Base-by-base conservation (phyloP, 2,797 vertebrate genomes). In the Chelidonichthys spinosus region DNA sequence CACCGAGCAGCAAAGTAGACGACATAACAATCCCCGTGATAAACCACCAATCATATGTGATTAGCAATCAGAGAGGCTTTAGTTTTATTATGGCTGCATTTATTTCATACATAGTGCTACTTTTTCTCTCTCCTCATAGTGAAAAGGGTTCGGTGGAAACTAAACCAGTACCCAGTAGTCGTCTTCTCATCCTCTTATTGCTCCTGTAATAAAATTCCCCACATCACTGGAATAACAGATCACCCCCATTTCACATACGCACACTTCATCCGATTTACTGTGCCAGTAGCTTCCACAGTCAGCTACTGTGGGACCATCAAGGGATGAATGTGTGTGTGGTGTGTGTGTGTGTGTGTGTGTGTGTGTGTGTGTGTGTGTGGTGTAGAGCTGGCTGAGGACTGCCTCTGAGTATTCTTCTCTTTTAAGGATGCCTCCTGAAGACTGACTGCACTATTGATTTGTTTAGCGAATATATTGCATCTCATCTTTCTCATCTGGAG, bases 381-480 rank as follows among this genome's bases (percentile, higher is more conserved):
- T 80, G 85, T 62, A 78, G 59, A 69, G 42, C 59, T 70, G 74
- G 37, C 79, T 58, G 54, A 85, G 82, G 83, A 78, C 76, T 85
- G 79, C 78, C 76, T 79, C 59, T 56, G 54, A 79, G 78, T 85
- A 87, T 91, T 78, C 73, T 63, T 92, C 78, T 89, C 77, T 13
- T 86, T 85, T 87, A 85, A 86, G 84, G 83, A 76, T 75, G 47
- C 65, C 81, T 86, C 77, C 74, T 85, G 62, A 47, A 88, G 64
- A 74, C 80, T 79, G 64, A 89, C 91, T 90, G 85, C 88, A 87
- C 79, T 91, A 93, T 91, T 94, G 91, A 94, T 94, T 94, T 93
- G 90, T 92, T 92, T 83, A 83, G 88, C 79, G 89, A 89, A 92
- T 92, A 87, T 71, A 82, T 86, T 92, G 83, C 79, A 56, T 61